A percentile compares a stretch with the other conserved stretches of the same genome.
phyloP scores from a whole-genome alignment of 1,140 invertebrate species.

The Anastrepha obliqua region DNA sequence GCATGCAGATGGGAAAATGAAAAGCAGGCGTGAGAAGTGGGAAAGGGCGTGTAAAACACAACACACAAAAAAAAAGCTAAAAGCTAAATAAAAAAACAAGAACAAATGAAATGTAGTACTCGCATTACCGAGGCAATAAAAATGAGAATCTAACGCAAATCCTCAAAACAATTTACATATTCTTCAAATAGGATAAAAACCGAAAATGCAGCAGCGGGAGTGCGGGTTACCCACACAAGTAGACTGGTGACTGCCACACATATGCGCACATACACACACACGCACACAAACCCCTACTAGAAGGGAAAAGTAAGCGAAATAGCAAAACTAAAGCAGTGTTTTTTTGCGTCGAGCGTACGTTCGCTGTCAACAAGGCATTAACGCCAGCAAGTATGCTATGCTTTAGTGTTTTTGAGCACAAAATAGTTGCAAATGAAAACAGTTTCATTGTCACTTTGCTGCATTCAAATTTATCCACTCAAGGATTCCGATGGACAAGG shows the following conservation, averaged over 20 bases:
- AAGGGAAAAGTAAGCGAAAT: background rate
- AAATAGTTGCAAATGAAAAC: constrained; percentile 50
- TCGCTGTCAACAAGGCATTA: constrained; percentile 49
- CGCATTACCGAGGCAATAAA: constrained; percentile 53
- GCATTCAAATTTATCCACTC: constrained; percentile 52
- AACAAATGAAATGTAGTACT: constrained; percentile 39
- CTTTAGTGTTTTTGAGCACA: background rate
- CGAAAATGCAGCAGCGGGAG: constrained; percentile 5
- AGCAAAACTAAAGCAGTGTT: background rate
- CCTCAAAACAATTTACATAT: constrained; percentile 55
- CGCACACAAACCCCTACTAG: background rate
- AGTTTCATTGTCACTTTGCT: constrained; percentile 51
- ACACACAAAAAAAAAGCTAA: background rate
- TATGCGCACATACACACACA: background rate
- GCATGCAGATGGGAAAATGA: background rate
- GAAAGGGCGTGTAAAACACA: background rate
- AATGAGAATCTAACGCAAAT: constrained; percentile 52
- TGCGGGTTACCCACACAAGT: background rate
- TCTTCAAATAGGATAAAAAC: constrained; percentile 52
- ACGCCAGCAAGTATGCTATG: constrained; percentile 35
- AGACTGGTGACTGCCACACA: too few relatives aligned
- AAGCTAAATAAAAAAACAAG: too few relatives aligned
- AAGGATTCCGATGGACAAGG: constrained; percentile 37
- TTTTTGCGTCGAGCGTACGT: constrained; percentile 28
- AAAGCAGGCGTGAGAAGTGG: background rate